Evolutionary conservation across 2,113 vertebrate species (phyloP).

Genomic region (Carassius carassius): DNA sequence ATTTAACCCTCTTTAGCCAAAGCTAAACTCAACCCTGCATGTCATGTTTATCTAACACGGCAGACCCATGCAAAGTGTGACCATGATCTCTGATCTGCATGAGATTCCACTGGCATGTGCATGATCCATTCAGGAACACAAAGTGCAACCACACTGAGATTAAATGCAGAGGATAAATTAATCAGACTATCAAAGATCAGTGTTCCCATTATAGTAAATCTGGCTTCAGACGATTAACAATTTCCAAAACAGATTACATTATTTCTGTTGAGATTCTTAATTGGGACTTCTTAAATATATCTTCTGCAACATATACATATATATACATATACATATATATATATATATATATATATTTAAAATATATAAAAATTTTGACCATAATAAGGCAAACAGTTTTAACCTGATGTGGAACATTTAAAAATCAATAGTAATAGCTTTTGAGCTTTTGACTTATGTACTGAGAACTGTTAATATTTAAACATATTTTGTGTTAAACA

Average conservation of each 20-base stretch:
- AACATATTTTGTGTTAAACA: no score
- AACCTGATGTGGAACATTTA: no score
- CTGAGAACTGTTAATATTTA: no score
- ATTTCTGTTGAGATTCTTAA: background rate
- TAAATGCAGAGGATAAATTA: constrained; percentile 14
- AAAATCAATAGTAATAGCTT: no score
- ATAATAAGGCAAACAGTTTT: no score
- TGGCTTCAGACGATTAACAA: constrained; percentile 59
- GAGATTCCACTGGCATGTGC: background rate
- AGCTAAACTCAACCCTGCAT: background rate
- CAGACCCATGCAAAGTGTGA: background rate
- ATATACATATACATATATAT: no score
- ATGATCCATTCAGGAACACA: background rate
- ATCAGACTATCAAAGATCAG: constrained; percentile 55
- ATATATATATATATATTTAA: no score
- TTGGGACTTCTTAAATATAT: background rate
- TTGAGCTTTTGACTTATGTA: no score
- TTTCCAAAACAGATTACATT: constrained; percentile 57
- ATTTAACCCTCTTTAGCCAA: constrained; percentile 6
- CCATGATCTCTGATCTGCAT: constrained; percentile 1
- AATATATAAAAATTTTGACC: no score
- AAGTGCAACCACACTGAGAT: background rate
- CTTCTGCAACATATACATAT: no score
- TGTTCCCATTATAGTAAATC: constrained; percentile 57
- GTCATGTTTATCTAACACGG: constrained; percentile 33